Percentiles rank a stretch among this genome's conserved stretches.
phyloP scores from a whole-genome alignment of 1,140 invertebrate genomes.

The Aphelenchoides besseyi region DNA sequence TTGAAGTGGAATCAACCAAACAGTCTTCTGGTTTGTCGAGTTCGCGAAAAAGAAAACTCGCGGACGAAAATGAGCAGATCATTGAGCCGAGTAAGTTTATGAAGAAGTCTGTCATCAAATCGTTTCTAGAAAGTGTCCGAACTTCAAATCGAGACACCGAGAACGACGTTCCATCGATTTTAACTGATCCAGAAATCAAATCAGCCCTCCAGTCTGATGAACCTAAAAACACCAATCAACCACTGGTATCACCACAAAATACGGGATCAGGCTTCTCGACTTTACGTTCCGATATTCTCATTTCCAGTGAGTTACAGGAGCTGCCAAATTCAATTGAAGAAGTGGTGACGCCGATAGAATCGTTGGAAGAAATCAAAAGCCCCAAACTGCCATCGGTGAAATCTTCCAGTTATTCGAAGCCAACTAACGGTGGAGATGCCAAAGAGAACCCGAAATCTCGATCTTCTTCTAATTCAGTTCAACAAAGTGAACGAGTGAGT shows the following conservation, averaged over 20 bases:
- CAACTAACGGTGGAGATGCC: neutral
- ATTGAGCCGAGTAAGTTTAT: neutral
- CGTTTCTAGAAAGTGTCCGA: neutral
- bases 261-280: neutral
- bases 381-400: too few species aligned
- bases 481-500: neutral
- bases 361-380: too few species aligned
- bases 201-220: neutral
- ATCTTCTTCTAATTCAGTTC: neutral
- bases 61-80: too few species aligned
- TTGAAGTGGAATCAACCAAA: too few species aligned
- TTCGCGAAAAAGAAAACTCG: too few species aligned
- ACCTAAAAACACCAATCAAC: neutral
- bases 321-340: neutral
- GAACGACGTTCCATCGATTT: neutral
- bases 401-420: neutral
- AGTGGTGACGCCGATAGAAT: too few species aligned
- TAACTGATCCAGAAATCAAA: neutral
- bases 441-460: neutral
- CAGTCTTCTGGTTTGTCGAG: too few species aligned
- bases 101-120: neutral
- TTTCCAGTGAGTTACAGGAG: neutral
- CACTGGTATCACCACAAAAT: neutral
- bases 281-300: neutral
- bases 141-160: neutral